These are phyloP conservation scores for Fragum sueziense DNA, from an alignment of 2,888 invertebrate genomes.

Conservation along the genomic window DNA sequence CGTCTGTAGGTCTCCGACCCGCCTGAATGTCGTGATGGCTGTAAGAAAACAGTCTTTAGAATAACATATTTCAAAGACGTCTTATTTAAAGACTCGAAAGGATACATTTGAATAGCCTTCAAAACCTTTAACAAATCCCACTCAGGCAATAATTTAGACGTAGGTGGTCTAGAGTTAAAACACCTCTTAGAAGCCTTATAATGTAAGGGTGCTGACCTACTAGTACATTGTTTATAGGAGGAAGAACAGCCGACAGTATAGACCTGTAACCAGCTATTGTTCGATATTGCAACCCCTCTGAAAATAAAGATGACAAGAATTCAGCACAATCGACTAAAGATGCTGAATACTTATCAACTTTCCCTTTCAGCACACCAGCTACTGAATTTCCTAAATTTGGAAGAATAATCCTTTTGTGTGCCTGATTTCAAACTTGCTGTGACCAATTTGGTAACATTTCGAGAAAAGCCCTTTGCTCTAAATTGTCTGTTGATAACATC, in stretches of 20 bases:
- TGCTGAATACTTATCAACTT: constrained; percentile 35
- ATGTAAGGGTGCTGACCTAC: constrained; percentile 37
- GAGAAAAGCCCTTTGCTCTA: constrained; percentile 31
- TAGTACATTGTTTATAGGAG: constrained; percentile 23
- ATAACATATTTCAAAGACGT: constrained; percentile 21
- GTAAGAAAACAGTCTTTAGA: constrained; percentile 26
- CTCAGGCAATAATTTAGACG: constrained; percentile 18
- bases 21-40: constrained; percentile 23
- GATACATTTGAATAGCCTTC: neutral
- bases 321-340: constrained; percentile 43
- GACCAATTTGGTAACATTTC: constrained; percentile 32
- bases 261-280: constrained; percentile 31
- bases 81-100: constrained; percentile 32
- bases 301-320: constrained; percentile 32
- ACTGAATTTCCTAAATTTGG: constrained; percentile 19
- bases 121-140: constrained; percentile 34
- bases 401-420: constrained; percentile 39
- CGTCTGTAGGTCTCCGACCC: constrained; percentile 22
- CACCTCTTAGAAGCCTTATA: constrained; percentile 19
- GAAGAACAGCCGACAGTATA: constrained; percentile 20
- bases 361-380: constrained; percentile 36
- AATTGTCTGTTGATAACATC: constrained; percentile 31
- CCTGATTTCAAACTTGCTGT: constrained; percentile 35
- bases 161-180: constrained; percentile 34
- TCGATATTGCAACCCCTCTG: constrained; percentile 21